Evolutionary conservation across 2,113 vertebrate genomes (phyloP), one percentile per base, ranked within the genome.

Genomic region (Gnathonemus echidnorhynchus): DNA sequence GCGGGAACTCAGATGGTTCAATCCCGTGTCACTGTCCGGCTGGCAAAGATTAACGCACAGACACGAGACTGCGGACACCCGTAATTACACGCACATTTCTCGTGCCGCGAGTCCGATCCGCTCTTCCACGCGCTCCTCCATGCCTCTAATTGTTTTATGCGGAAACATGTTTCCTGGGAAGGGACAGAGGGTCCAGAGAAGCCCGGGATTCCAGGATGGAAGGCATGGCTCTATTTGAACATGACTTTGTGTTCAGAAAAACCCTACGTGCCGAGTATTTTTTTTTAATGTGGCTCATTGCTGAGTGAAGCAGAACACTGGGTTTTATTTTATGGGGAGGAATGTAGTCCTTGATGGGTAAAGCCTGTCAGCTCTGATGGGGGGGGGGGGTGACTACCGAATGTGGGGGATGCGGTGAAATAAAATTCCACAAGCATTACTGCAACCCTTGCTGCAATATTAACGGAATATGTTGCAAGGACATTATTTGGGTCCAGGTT

Each of bases 21-120:
- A 90, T 93, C 94, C 93, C 93, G 92, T 92, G 94, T 94, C 93
- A 91, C 91, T 31, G 93, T 94, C 93, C 93, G 93, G 93, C 93
- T 95, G 94, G 93, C 94, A 93, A 45, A 70, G 92, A 90, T 49
- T 50, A 52, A 39, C 77, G 46, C 77, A 86, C 53, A 80, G 53
- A 58, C 85, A 83, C 15, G 49, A 45, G 46, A 45, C 92, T 90
- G 86, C 85, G 90, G 89, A 89, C 91, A 87, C 80, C 83, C 77
- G 21, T 89, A 89, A 93, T 90, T 88, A 89, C 35, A 46, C 48
- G 83, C 88, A 90, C 50, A 53, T 91, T 90, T 90, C 90, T 89
- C 56, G 46, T 52, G 87, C 89, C 42, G 74, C 53, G 88, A 88
- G 35, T 58, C 21, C 66, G 19, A 74, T 86, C 89, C 35, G 35